Evolutionary conservation across 2,888 invertebrate genomes (phyloP), one percentile per base, ranked within the genome.

Genomic region (Lithophane leautieri): DNA sequence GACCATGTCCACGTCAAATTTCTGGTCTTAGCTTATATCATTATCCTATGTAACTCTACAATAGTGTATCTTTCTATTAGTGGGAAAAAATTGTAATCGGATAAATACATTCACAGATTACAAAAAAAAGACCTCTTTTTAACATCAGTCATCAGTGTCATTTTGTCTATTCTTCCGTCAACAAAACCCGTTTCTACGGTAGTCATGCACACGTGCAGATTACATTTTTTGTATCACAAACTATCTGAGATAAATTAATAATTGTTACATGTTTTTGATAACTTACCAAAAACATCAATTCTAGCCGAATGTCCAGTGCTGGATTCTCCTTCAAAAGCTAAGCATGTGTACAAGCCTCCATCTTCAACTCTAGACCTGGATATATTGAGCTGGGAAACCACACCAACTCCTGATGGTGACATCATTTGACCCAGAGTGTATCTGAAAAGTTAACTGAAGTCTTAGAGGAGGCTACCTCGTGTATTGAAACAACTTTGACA

Each of bases 271-370:
- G 14, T 14, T 14, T 28, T 54, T 25, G 0, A 9, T 22, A 52
- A 47, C 87, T 89, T 89, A 97, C 97, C 97, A 90, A 97, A 97
- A 78, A 97, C 94, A 90, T 97, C 97, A 58, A 97, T 91, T 54
- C 97, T 94, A 0, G 95, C 94, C 0, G 90, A 86, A 83, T 95
- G 94, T 0, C 90, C 88, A 0, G 89, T 88, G n/a, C 85, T 93
- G 2, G 91, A 86, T 0, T 96, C 96, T 9, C 95, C 95, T 80
- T 95, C 95, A 3, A 94, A 88, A 0, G 97, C 97, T 3, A 95
- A 89, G 86, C 97, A 97, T 0, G 97, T 96, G 89, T 97, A 97
- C 28, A 97, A 89, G 0, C 97, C 97, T 0, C 97, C 97, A 83
- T 97, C 97, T 83, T 97, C 96, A 0, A 97, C 96, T 78, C 97